These are phyloP conservation scores for Protobothrops flavoviridis DNA, from an alignment of 2,113 vertebrate species.

Conservation along the genomic window DNA sequence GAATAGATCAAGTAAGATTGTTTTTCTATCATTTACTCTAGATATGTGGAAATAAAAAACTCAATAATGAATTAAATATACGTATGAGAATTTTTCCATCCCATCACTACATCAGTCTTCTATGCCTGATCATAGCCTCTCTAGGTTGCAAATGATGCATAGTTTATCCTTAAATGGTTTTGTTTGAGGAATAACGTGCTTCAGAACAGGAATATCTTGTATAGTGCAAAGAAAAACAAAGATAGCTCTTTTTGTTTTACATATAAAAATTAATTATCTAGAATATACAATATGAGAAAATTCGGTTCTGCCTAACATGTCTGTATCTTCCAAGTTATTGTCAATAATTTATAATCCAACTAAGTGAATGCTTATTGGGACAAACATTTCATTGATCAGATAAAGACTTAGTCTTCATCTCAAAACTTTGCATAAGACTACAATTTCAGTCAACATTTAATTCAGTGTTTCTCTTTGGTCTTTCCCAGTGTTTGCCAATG, in stretches of 20 bases:
- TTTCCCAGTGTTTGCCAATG: neutral
- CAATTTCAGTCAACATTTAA: neutral
- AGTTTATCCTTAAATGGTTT: neutral
- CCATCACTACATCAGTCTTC: neutral
- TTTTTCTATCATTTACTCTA: neutral
- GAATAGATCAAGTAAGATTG: neutral
- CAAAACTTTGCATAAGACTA: neutral
- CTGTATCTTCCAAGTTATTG: neutral
- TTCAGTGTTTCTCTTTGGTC: neutral
- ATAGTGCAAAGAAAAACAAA: neutral
- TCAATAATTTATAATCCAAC: neutral
- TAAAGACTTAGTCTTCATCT: neutral
- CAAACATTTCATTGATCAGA: neutral
- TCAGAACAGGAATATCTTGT: neutral
- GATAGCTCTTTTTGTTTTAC: neutral
- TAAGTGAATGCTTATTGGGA: neutral
- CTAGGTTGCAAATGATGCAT: neutral
- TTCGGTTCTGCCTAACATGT: neutral
- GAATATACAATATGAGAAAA: neutral
- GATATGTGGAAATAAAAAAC: neutral
- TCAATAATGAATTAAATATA: neutral
- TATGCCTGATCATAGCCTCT: neutral
- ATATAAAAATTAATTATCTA: neutral
- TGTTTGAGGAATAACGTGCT: neutral
- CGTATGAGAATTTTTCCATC: neutral